Evolutionary conservation across 2,888 invertebrate genomes (phyloP).

Genomic region (Pyrgus malvae): DNA sequence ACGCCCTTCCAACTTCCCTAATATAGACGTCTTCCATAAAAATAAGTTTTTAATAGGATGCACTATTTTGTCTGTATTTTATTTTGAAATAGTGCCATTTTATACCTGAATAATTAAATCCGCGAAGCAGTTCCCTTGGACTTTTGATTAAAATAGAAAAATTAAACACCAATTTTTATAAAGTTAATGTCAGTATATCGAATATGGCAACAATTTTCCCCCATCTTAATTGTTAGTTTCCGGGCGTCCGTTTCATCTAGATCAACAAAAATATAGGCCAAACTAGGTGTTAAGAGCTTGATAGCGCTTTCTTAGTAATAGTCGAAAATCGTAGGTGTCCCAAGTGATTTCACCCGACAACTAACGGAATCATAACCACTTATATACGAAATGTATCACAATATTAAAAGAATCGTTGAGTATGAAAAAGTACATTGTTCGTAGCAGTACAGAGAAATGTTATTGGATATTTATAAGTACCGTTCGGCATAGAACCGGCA

Average conservation of each 20-base stretch:
- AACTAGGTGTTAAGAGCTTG: constrained; percentile 48
- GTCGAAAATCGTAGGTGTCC: not conserved
- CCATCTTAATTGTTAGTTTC: not conserved
- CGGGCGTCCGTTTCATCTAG: constrained; percentile 3
- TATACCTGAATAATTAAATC: too few species aligned
- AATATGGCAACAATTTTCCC: too few species aligned
- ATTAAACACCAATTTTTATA: too few species aligned
- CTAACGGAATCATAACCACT: constrained; percentile 26
- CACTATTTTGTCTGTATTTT: too few species aligned
- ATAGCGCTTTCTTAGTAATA: constrained; percentile 34
- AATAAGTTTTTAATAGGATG: constrained; percentile 25
- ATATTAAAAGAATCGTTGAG: constrained; percentile 26
- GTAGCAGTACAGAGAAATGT: constrained; percentile 40
- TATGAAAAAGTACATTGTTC: constrained; percentile 41
- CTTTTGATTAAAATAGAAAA: too few species aligned
- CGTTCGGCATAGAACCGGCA: constrained; percentile 26
- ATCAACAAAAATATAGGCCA: constrained; percentile 42
- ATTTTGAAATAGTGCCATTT: too few species aligned
- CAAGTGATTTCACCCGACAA: constrained; percentile 40
- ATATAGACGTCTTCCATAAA: constrained; percentile 45
- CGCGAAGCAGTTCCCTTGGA: too few species aligned
- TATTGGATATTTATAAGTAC: constrained; percentile 28
- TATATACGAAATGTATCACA: constrained; percentile 41
- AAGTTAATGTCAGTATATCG: too few species aligned
- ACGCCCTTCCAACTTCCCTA: constrained; percentile 7